phyloP scores from a whole-genome alignment of 2,797 vertebrate species.

The Smutsia gigantea region DNA sequence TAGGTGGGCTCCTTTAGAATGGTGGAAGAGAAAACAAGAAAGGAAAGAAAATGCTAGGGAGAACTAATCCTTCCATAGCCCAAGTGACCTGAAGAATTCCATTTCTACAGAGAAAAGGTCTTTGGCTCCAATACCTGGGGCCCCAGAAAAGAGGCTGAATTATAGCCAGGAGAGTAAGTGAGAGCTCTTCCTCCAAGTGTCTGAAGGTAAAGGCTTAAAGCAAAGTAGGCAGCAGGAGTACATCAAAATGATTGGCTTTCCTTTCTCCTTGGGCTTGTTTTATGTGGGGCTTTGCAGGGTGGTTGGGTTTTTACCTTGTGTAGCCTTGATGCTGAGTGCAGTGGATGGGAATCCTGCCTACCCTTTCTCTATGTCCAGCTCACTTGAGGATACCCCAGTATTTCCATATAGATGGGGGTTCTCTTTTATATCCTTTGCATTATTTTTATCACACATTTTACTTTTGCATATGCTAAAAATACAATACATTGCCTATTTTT shows the following conservation, averaged over 20 bases:
- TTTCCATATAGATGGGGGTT: background rate
- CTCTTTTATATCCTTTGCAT: background rate
- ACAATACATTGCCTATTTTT: conserved; percentile 3
- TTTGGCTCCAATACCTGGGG: background rate
- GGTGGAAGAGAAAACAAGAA: background rate
- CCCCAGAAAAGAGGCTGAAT: conserved; percentile 10
- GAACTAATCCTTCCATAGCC: background rate
- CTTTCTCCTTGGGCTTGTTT: background rate
- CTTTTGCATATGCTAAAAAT: background rate
- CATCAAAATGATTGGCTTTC: background rate
- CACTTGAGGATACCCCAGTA: background rate
- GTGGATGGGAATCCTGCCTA: background rate
- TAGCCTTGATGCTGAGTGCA: background rate
- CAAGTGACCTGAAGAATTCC: background rate
- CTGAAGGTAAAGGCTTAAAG: background rate
- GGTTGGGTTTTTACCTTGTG: background rate
- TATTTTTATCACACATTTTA: conserved; percentile 30
- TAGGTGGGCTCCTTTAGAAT: conserved; percentile 61
- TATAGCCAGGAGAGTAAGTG: background rate
- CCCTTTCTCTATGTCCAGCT: background rate
- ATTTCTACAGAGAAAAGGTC: background rate
- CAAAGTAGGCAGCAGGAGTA: background rate
- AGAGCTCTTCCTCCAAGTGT: background rate
- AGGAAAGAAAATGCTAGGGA: background rate
- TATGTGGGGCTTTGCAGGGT: background rate